Evolutionary conservation across 64 coral and sea anemone species (phyloP), one percentile per base, ranked within the genome.

Genomic region (Anthopleura sola): DNA sequence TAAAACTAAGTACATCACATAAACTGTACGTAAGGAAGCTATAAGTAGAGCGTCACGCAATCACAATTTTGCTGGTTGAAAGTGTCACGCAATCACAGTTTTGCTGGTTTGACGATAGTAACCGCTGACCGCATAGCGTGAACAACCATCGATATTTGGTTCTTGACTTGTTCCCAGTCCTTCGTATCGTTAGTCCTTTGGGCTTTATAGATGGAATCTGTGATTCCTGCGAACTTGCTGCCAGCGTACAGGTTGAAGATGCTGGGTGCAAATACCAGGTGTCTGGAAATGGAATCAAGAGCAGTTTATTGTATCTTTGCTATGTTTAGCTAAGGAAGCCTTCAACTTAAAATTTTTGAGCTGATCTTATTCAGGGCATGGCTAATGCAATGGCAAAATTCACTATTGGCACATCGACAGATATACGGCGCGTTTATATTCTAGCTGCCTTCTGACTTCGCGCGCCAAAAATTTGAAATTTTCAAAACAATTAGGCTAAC

Each of bases 101-200:
- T 31, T 12, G 66, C 14, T 83, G 94, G 90, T 71, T 38, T 38
- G 49, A 97, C n/a, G 5, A 97, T 36, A 18, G 90, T 88, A 6
- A 86, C 69, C 62, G 94, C 94, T 24, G 94, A 89, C 9, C 87
- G 90, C 40, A 97, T 34, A 1, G 94, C 86, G 26, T 97, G 90
- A 12, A 86, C 69, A 28, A 87, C 94, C 78, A 97, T 87, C 19
- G 90, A 92, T 32, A 92, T 89, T 1, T 92, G 90, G 37, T 92
- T 92, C 69, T 86, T 89, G 21, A 97, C 90, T 86, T 50, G 84
- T 49, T 90, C 78, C 94, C 94, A 97, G 78, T 87, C 90, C 38
- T 66, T 83, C 34, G 46, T 54, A 23, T 29, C 24, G 53, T 75
- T 55, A 0, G 46, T n/a, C 16, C 53, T 29, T 14, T 87, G 79